Percentiles rank a stretch among this genome's conserved stretches.
phyloP scores from a whole-genome alignment of 2,888 invertebrate species.

The Sympetrum striolatum region DNA sequence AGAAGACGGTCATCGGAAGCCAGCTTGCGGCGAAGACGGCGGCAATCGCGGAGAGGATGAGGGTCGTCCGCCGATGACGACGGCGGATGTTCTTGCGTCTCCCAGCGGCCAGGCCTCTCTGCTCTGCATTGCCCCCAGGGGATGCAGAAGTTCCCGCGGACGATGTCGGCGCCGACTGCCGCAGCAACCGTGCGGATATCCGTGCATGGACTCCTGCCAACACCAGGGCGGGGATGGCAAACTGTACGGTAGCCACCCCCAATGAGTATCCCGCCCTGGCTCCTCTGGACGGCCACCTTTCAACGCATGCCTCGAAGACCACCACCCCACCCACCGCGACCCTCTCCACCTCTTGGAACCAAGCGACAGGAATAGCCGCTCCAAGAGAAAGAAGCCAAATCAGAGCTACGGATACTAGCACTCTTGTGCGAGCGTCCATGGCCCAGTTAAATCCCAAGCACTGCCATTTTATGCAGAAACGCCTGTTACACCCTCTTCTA shows the following conservation, averaged over 20 bases:
- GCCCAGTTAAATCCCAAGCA: conserved; percentile 49
- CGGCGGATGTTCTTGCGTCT: conserved; percentile 47
- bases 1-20: conserved; percentile 66
- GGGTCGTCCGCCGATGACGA: conserved; percentile 56
- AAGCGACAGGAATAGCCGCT: conserved; percentile 59
- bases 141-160: background rate
- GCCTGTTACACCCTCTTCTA: background rate
- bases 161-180: conserved; percentile 52
- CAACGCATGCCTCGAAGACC: conserved; percentile 56
- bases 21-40: conserved; percentile 65
- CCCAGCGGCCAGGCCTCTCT: conserved; percentile 3
- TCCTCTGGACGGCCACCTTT: conserved; percentile 55
- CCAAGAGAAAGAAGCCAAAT: conserved; percentile 62
- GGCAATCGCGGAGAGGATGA: conserved; percentile 63
- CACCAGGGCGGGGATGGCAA: conserved; percentile 61
- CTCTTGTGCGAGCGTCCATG: conserved; percentile 50
- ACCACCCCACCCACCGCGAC: conserved; percentile 53
- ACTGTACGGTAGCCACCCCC: conserved; percentile 61
- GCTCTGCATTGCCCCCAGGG: background rate
- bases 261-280: conserved; percentile 59
- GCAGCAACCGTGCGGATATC: conserved; percentile 59
- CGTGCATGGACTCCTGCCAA: conserved; percentile 60
- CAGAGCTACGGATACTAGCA: conserved; percentile 59
- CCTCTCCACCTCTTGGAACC: conserved; percentile 57
- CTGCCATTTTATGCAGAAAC: background rate